phyloP scores from a whole-genome alignment of 2,113 vertebrate species.

The Thryonomys swinderianus region DNA sequence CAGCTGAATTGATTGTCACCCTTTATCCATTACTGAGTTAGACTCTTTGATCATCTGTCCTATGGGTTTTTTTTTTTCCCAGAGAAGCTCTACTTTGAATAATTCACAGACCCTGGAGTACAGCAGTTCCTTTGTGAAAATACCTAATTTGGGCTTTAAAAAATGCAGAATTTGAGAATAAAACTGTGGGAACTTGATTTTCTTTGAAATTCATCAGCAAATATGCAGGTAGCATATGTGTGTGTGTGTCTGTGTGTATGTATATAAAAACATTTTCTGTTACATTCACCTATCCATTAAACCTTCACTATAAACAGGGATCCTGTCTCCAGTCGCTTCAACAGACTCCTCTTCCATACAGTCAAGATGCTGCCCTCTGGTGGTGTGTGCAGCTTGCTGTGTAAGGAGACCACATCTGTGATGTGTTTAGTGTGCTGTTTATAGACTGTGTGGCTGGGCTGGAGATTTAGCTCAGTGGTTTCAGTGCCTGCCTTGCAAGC shows the following conservation, averaged over 20 bases:
- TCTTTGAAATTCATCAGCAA: background rate
- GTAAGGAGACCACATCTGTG: slow-evolving; percentile 24
- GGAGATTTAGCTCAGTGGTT: no score
- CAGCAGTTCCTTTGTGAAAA: background rate
- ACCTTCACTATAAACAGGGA: background rate
- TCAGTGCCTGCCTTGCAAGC: no score
- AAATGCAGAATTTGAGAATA: background rate
- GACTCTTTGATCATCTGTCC: background rate
- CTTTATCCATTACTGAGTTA: background rate
- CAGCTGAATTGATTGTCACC: background rate
- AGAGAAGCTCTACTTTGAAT: background rate
- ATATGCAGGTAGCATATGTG: background rate
- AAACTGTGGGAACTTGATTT: background rate
- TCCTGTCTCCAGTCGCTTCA: background rate
- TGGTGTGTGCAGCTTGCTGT: background rate
- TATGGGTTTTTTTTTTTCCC: background rate
- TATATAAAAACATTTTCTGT: no score
- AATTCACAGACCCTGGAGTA: background rate
- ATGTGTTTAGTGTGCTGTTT: slow-evolving; percentile 53
- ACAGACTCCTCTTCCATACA: background rate
- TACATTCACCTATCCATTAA: background rate
- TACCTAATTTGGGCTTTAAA: slow-evolving; percentile 42
- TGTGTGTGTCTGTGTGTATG: no score
- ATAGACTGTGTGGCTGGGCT: no score
- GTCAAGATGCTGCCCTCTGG: background rate